These are phyloP conservation scores for Euwallacea similis DNA, from an alignment of 1,140 invertebrate genomes.

Conservation along the genomic window DNA sequence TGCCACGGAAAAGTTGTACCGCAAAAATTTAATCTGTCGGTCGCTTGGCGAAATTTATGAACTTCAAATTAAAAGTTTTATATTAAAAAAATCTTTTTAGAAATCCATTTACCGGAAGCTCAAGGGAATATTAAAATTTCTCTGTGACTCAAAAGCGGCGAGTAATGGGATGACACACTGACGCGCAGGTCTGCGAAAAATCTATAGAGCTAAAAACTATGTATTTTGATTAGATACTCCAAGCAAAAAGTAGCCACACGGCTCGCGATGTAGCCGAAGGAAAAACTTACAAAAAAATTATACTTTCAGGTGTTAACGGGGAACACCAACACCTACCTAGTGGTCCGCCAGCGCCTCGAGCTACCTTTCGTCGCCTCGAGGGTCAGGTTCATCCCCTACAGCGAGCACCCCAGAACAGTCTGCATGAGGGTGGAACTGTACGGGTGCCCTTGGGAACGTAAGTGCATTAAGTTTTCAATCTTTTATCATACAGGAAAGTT, in stretches of 20 bases:
- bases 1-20: constrained; percentile 18
- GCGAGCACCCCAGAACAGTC: constrained; percentile 83
- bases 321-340: constrained; percentile 85
- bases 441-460: constrained; percentile 84
- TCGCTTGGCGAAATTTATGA: constrained; percentile 17
- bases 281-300: neutral
- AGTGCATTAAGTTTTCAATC: constrained; percentile 53
- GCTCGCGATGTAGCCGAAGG: neutral
- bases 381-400: constrained; percentile 87
- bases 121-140: constrained; percentile 13
- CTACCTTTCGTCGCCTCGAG: constrained; percentile 82
- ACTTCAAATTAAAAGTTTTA: constrained; percentile 25
- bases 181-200: too few species aligned
- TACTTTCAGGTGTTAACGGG: constrained; percentile 74
- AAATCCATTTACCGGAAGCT: constrained; percentile 14
- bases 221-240: too few species aligned
- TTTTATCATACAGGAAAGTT: too few species aligned
- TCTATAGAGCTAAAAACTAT: too few species aligned
- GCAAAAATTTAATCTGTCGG: constrained; percentile 20
- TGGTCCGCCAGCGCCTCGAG: constrained; percentile 75
- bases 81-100: constrained; percentile 21
- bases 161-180: too few species aligned
- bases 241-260: too few species aligned
- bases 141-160: neutral
- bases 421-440: constrained; percentile 91